Base-by-base conservation (phyloP, 2,113 vertebrate genomes). In the Lasiurus borealis region DNA sequence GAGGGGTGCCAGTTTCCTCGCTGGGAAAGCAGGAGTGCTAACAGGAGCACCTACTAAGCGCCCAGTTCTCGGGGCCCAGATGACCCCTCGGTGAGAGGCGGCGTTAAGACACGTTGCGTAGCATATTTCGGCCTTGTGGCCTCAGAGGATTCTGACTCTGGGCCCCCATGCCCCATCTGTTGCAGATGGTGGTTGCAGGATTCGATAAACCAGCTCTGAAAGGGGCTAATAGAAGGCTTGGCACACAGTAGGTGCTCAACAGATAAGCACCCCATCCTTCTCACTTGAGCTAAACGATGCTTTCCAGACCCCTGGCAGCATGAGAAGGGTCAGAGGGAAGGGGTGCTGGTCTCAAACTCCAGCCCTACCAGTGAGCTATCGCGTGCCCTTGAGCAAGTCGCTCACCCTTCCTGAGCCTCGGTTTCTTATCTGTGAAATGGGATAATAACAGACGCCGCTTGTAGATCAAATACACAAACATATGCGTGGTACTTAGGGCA, bases 61-160 rank as follows among this genome's bases (percentile, higher is more conserved):
- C 64, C 8, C 52, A 7, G 16, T 29, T 29, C 52, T 2, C 27
- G 1, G 34, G 27, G 72, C 62, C 34, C 15, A n/a, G 14, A 13
- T 5, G 4, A 29, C 13, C 44, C 1, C 31, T 11, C 44, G 9
- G 31, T 9, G n/a, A 84, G 54, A 52, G 0, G 0, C 6, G 14
- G 62, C 15, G 0, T 9, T 27, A 16, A 46, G 27, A 73, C 3
- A 3, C 76, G 48, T 14, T 25, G 59, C 50, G 0, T n/a, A 27
- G 34, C 27, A 1, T 8, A 1, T 4, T 18, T 76, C 5, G n/a
- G 27, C 23, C 13, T 31, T 29, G 68, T 0, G 50, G 40, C 68
- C 59, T 48, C 11, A 0, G 36, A 68, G 44, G 23, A 25, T 7
- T 44, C 44, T 10, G 36, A n/a, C 8, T 62, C 50, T 9, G 46